Evolutionary conservation across 2,888 invertebrate genomes (phyloP), one percentile per base, ranked within the genome.

Genomic region (Autographa gamma): DNA sequence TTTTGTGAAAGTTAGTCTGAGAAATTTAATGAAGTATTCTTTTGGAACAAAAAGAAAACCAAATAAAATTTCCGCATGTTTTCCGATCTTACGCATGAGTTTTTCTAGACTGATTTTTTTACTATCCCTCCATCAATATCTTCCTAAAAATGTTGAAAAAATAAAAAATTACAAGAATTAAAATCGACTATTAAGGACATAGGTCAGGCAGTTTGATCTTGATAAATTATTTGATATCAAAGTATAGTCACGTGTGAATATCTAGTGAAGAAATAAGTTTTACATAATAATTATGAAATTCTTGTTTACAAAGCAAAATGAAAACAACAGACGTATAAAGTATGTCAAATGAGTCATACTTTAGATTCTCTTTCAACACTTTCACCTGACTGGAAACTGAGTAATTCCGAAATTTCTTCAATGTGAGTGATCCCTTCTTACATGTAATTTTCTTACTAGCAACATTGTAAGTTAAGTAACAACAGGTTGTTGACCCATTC

Each of bases 281-380:
- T 48, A 48, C 14, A 7, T 48, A 48, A 48, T n/a, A 1, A 48
- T 48, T 48, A 48, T 48, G 48, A 48, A 48, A 48, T 48, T 48
- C 48, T 48, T 48, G n/a, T 48, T n/a, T 16, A 48, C 48, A 48
- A 48, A 48, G 1, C n/a, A n/a, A 48, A n/a, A 48, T 48, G 48
- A 48, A 48, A n/a, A 48, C 48, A n/a, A 48, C 16, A 7, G n/a
- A 48, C 48, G 48, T 48, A 48, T 48, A 48, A 48, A 43, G n/a
- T 48, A 48, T n/a, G 48, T 48, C 48, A 48, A n/a, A 48, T 48
- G n/a, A 48, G 48, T n/a, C 16, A 48, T 48, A 48, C n/a, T n/a
- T 48, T 48, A 48, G 48, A n/a, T 48, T 48, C n/a, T n/a, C 48
- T n/a, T 48, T n/a, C n/a, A 43, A 48, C 48, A 48, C 48, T 48